Evolutionary conservation across 2,797 vertebrate species (phyloP).

Genomic region (Gadopsis bispinosus): DNA sequence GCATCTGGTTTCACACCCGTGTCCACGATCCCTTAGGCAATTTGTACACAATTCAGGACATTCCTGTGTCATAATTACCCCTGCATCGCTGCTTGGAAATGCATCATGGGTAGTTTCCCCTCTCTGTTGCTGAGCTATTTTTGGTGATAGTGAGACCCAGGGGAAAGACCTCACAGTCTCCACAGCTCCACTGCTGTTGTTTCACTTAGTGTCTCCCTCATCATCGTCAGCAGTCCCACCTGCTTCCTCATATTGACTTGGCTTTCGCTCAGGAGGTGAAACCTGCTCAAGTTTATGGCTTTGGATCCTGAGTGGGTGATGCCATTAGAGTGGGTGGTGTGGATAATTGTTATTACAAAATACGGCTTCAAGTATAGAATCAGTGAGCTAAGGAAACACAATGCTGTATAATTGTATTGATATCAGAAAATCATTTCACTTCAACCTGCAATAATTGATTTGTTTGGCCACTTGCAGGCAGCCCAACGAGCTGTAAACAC

Average conservation of each 20-base stretch:
- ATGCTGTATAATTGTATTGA: no score
- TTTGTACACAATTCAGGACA: conserved; percentile 60
- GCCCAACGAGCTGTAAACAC: neutral
- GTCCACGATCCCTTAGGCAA: conserved; percentile 23
- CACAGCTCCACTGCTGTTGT: conserved; percentile 48
- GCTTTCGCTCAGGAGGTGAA: neutral
- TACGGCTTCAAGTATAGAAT: neutral
- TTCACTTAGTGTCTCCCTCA: conserved; percentile 61
- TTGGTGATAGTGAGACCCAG: conserved; percentile 38
- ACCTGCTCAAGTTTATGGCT: neutral
- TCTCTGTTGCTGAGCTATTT: conserved; percentile 65
- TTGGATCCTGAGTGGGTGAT: neutral
- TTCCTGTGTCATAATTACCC: conserved; percentile 60
- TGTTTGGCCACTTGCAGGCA: neutral
- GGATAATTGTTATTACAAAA: neutral
- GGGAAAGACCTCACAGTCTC: conserved; percentile 51
- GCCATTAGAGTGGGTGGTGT: neutral
- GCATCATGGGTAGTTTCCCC: conserved; percentile 73
- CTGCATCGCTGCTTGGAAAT: conserved; percentile 61
- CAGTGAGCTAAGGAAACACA: neutral
- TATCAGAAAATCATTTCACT: neutral
- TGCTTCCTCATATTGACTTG: conserved; percentile 8
- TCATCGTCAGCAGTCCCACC: neutral
- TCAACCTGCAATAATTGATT: neutral
- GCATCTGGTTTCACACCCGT: conserved; percentile 43